Evolutionary conservation across 2,797 vertebrate species (phyloP), one percentile per base, ranked within the genome.

Genomic region (Cuculus canorus): DNA sequence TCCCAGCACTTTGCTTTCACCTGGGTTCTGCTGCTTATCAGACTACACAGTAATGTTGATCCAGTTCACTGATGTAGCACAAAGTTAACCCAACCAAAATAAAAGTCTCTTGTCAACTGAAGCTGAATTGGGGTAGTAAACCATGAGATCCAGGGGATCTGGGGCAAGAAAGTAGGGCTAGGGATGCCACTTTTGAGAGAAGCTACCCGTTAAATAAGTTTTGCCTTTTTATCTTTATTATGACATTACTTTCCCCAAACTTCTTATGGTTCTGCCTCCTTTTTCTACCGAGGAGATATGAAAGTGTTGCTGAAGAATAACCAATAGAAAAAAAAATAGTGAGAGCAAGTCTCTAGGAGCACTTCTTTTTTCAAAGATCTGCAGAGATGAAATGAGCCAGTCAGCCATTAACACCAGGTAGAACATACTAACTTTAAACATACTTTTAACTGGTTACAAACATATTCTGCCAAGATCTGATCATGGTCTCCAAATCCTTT

Each of bases 251-350:
- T 61, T 69, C 35, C 11, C 5, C 30, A 25, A 21, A 39, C 11
- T 50, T 35, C 37, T 69, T 53, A 37, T 3, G 24, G 54, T 69
- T 86, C 37, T 82, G 68, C 22, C 19, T 45, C 37, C 33, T 82
- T 72, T 60, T 83, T 23, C 27, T 57, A 13, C 11, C 0, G 0
- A 11, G 28, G n/a, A 71, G 50, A 39, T 10, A 61, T 0, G 0
- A 7, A 39, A 73, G 18, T 21, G 10, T 43, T 84, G 45, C 32
- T 43, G 28, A 59, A 56, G 17, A 71, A 33, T 6, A 83, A 37
- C 7, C 33, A 70, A 71, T 4, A 11, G 3, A 3, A 33, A 17
- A 39, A 14, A 57, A 59, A 53, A 1, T 5, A 43, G 4, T 1
- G 7, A 78, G 24, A 63, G 41, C 48, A 75, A 63, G n/a, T 17